Base-by-base conservation (phyloP, 2,888 invertebrate genomes). In the Osmoderma eremita region DNA sequence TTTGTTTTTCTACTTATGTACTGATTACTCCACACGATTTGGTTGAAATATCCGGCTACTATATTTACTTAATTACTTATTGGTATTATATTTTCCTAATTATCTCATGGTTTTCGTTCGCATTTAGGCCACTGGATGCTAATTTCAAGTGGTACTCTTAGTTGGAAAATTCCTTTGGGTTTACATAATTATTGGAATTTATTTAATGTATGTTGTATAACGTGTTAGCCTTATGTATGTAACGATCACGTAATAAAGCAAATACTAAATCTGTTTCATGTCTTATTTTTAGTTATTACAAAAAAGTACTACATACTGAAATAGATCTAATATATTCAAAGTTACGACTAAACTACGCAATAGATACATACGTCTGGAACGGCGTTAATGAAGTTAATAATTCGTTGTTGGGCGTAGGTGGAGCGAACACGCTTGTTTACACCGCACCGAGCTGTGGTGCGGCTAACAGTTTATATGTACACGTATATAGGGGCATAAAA, bases 401-500 rank as follows among this genome's bases (percentile, higher is more conserved):
- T 61, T 45, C 45, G n/a, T 61, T 61, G 24, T 45, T 45, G 45
- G 18, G 58, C 58, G 58, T 61, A 45, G 58, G 58, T 61, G 45
- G 58, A 61, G 58, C 45, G 45, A 61, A 61, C 45, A 45, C 12
- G 45, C 58, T 45, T 53, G 58, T 65, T 65, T 65, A 65, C 58
- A 58, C 39, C 24, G 49, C 65, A 15, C 49, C 30, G 36, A 15
- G 22, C 30, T 30, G 30, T 45, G 30, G 58, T 61, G 36, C 58
- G 17, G 30, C 18, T 61, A 61, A 45, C 58, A 30, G 58, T 45
- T 61, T 61, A 61, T 61, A 61, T n/a, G 53, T 53, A 36, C 30
- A 58, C 15, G 18, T 38, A 62, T 61, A 56, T 22, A 51, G 53
- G 50, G 67, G 58, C 42, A 63, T 63, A 69, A 70, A 70, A 70